Evolutionary conservation across 1,140 invertebrate genomes (phyloP), one percentile per base, ranked within the genome.

Genomic region (Anoplolepis gracilipes): DNA sequence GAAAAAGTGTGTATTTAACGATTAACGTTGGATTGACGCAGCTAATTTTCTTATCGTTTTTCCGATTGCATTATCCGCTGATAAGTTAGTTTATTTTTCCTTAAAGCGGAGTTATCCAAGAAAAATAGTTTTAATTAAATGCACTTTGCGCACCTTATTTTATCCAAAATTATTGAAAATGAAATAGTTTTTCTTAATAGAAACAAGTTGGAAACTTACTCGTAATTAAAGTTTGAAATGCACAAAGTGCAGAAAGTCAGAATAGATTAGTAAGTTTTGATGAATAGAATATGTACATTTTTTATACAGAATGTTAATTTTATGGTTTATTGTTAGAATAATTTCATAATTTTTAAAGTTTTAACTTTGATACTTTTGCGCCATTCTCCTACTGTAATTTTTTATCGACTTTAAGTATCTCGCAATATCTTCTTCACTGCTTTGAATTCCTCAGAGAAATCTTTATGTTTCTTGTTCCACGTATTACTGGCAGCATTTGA

Each of bases 391-490:
- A 28, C 36, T 57, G 25, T 72, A 36, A 57, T 57, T 46, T 39
- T 53, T 16, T 36, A 49, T 28, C 22, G 13, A 8, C 7, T 70
- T n/a, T 46, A 42, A 73, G 59, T 73, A 59, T 25, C 30, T 73
- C n/a, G 39, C 10, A 22, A 28, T 69, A 36, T 82, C 33, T 81
- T 59, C 65, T 70, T 10, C 30, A 39, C 42, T 33, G 25, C 67
- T 61, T 30, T 73, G 73, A 82, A 73, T 82, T 73, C 39, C 78
- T 59, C 8, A 42, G 67, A 72, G 22, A 73, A 33, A 30, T 72
- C 53, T 73, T 30, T 59, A 36, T 42, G 61, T 25, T 77, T 64
- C 30, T n/a, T 49, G 59, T n/a, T 57, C 3, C 46, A n/a, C 28
- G 64, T 19, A 69, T 55, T 79, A 79, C 10, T 55, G 36, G 7